These are phyloP conservation scores for Penaeus monodon DNA, from an alignment of 2,888 invertebrate species.

Conservation along the genomic window DNA sequence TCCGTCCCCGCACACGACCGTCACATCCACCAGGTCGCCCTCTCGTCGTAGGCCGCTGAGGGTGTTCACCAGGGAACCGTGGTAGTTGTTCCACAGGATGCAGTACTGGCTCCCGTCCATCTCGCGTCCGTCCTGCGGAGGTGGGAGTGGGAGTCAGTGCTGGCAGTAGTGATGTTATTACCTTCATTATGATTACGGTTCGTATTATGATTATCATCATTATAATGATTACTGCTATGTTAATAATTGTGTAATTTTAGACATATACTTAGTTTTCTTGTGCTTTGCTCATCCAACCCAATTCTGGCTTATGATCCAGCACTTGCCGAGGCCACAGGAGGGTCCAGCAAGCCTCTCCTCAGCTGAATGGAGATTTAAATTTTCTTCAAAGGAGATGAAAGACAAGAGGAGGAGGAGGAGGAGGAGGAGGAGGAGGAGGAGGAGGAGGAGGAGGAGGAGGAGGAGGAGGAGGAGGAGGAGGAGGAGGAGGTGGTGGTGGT, in stretches of 20 bases:
- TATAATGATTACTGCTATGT: no score
- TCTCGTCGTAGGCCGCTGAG: slow-evolving; percentile 55
- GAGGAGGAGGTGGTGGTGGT: no score
- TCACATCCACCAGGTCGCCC: slow-evolving; percentile 59
- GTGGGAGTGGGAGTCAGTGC: neutral
- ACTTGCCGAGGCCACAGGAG: no score
- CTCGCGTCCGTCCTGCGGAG: neutral
- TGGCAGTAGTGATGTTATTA: neutral
- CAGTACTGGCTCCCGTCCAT: slow-evolving; percentile 63
- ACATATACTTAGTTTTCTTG: no score
- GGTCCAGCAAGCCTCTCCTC: no score
- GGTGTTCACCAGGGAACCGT: slow-evolving; percentile 58
- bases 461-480: neutral
- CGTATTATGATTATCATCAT: no score
- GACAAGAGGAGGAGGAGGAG: neutral
- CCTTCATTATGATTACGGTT: no score
- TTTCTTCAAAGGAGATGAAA: neutral
- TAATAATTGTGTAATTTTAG: no score
- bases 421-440: neutral
- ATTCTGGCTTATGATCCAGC: no score
- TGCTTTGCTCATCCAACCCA: no score
- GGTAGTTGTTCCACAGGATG: slow-evolving; percentile 65
- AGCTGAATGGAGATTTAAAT: no score
- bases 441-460: no score
- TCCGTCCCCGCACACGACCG: slow-evolving; percentile 61